Evolutionary conservation across 2,797 vertebrate genomes (phyloP).

Genomic region (Threskiornis aethiopicus): DNA sequence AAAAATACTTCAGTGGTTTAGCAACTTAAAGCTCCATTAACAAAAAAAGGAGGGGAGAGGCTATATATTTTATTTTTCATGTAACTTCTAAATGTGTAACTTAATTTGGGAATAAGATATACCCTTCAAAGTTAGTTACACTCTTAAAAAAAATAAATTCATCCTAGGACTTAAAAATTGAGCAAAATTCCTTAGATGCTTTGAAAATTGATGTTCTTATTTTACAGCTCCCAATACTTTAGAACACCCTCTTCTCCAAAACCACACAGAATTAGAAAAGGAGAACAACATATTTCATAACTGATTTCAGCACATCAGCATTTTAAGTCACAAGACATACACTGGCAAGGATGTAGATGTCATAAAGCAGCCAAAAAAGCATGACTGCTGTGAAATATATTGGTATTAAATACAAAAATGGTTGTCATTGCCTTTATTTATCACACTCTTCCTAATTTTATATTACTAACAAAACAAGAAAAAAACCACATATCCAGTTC

Average conservation of each 20-base stretch:
- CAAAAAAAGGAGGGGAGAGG: background rate
- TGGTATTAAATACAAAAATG: background rate
- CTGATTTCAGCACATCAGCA: background rate
- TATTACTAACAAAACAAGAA: background rate
- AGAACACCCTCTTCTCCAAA: background rate
- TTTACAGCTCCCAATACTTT: background rate
- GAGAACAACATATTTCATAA: background rate
- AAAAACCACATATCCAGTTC: background rate
- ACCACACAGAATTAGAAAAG: background rate
- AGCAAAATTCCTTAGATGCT: background rate
- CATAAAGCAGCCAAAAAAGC: constrained; percentile 15
- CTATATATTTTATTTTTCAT: background rate
- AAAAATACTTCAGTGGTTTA: background rate
- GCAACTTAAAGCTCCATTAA: background rate
- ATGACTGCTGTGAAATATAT: background rate
- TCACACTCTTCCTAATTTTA: background rate
- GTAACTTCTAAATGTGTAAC: background rate
- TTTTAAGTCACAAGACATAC: background rate
- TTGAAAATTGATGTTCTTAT: background rate
- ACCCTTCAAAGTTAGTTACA: background rate
- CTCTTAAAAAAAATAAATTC: background rate
- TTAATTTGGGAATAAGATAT: background rate
- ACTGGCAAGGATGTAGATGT: background rate
- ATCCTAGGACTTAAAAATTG: background rate
- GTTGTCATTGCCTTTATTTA: background rate